phyloP scores from a whole-genome alignment of 2,888 invertebrate genomes.

The Thalpophila matura region DNA sequence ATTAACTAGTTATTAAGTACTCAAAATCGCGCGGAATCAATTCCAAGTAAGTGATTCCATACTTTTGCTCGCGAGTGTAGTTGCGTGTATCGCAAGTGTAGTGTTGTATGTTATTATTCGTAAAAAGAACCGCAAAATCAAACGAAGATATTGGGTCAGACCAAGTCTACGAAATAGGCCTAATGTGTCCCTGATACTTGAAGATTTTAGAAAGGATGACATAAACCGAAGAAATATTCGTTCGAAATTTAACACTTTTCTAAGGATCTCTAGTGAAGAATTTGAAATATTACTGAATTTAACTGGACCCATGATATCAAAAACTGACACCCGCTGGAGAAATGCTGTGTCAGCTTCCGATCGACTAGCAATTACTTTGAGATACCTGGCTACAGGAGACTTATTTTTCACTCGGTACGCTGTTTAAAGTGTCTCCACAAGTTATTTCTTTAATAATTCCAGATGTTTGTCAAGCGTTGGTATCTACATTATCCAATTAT shows the following conservation, averaged over 20 bases:
- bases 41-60: too few relatives aligned
- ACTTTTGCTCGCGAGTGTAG: too few relatives aligned
- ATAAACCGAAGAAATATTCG: conserved; percentile 33
- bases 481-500: conserved; percentile 50
- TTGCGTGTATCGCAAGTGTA: conserved; percentile 53
- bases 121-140: conserved; percentile 54
- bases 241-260: conserved; percentile 43
- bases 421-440: conserved; percentile 55
- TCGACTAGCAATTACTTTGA: conserved; percentile 49
- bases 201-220: conserved; percentile 50
- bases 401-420: conserved; percentile 50
- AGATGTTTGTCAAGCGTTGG: conserved; percentile 52
- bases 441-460: conserved; percentile 51
- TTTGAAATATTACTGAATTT: conserved; percentile 54
- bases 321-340: conserved; percentile 38
- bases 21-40: too few relatives aligned
- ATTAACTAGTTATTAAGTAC: too few relatives aligned
- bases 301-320: conserved; percentile 42
- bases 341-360: conserved; percentile 48
- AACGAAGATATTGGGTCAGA: conserved; percentile 54
- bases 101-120: conserved; percentile 51
- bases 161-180: conserved; percentile 44
- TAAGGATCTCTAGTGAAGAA: conserved; percentile 53
- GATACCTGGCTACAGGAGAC: conserved; percentile 53
- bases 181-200: conserved; percentile 45